These are phyloP conservation scores for Carlito syrichta DNA, from an alignment of 2,113 vertebrate genomes.

Conservation along the genomic window DNA sequence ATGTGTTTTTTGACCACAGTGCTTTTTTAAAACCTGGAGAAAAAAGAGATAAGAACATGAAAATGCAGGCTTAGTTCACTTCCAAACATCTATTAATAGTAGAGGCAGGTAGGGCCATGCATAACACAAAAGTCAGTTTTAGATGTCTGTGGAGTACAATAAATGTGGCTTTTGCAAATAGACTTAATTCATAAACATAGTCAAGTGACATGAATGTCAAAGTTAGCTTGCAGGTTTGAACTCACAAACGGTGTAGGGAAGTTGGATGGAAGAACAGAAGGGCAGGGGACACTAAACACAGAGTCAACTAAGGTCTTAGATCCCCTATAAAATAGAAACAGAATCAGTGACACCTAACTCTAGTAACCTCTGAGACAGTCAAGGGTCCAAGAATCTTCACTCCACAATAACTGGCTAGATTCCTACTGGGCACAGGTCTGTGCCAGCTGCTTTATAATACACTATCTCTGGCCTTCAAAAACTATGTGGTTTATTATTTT, in stretches of 20 bases:
- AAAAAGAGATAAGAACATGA: neutral
- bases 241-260: neutral
- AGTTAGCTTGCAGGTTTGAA: neutral
- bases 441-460: neutral
- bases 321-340: neutral
- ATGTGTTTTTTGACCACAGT: neutral
- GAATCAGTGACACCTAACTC: neutral
- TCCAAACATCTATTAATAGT: neutral
- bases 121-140: neutral
- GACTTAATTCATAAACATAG: neutral
- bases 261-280: neutral
- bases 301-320: neutral
- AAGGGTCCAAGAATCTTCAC: neutral
- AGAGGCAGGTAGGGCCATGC: neutral
- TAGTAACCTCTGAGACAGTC: neutral
- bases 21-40: neutral
- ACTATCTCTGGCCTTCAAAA: neutral
- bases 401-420: neutral
- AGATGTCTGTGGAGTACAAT: neutral
- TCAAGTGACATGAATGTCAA: slow-evolving; percentile 22
- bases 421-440: neutral
- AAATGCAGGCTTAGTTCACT: neutral
- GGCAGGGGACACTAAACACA: neutral
- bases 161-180: neutral
- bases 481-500: neutral